Evolutionary conservation across 2,888 invertebrate species (phyloP), one percentile per base, ranked within the genome.

Genomic region (Stegana nigrithorax): DNA sequence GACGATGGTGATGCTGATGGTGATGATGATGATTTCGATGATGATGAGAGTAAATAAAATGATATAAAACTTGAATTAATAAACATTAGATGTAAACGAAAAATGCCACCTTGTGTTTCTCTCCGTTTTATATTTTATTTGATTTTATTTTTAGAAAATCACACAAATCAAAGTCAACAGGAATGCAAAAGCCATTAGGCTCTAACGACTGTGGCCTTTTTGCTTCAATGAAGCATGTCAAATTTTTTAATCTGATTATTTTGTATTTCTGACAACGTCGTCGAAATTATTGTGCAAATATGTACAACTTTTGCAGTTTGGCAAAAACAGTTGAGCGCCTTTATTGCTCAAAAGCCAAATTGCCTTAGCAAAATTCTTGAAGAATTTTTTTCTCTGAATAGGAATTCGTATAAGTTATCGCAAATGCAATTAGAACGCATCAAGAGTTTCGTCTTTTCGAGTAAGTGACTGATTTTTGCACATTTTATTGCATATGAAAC

Each of bases 51-150:
- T 27, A 51, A 51, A 36, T 36, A 36, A 55, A 36, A 55, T 19
- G 53, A 53, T n/a, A 73, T 66, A 78, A 74, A 68, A 74, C 76
- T 71, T 78, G 63, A 71, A 72, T 69, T 78, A 73, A 76, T 75
- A 75, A 78, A 75, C 67, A 78, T 78, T 78, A 75, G 78, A 74
- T 76, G 78, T 76, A 78, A 72, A 69, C 63, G 67, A 75, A 69
- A 45, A 4, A 26, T n/a, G 0, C 6, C 23, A 1, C 3, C 21
- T 21, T 10, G 17, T 19, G 0, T 65, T n/a, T n/a, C n/a, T n/a
- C n/a, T n/a, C n/a, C n/a, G n/a, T n/a, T n/a, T n/a, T n/a, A n/a
- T n/a, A 32, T 32, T 65, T 73, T 32, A 62, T 36, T 75, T 50
- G 8, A 27, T 4, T 14, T 26, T 27, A 23, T 26, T 62, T 47